phyloP scores from a whole-genome alignment of 2,888 invertebrate genomes.

The Orchesella flavescens region DNA sequence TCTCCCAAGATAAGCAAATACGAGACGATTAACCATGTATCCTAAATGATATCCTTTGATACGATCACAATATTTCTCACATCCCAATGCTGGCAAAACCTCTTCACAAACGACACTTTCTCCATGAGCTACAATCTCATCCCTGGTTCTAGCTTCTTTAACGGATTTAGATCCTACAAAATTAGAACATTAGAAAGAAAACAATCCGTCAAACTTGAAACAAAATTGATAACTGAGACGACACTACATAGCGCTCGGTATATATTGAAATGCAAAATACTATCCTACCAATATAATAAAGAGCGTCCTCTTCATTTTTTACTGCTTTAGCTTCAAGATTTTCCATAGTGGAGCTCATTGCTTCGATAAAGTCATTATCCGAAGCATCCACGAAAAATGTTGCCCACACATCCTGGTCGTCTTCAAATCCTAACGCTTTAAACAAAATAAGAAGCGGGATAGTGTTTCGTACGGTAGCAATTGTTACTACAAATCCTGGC shows the following conservation, averaged over 20 bases:
- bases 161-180: conserved; percentile 6
- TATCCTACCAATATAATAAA: conserved; percentile 74
- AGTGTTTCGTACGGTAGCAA: conserved; percentile 32
- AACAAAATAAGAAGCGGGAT: conserved; percentile 56
- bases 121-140: conserved; percentile 72
- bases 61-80: conserved; percentile 72
- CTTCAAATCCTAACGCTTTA: conserved; percentile 79
- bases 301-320: conserved; percentile 47
- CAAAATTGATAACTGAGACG: neutral
- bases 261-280: neutral
- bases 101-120: conserved; percentile 79
- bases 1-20: conserved; percentile 95
- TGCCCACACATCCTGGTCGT: conserved; percentile 79
- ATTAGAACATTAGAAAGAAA: too few species aligned
- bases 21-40: conserved; percentile 98
- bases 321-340: conserved; percentile 80
- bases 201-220: neutral
- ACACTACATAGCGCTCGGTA: neutral
- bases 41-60: conserved; percentile 98
- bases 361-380: conserved; percentile 47
- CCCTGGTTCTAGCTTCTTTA: conserved; percentile 4
- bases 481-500: conserved; percentile 77
- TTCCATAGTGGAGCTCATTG: conserved; percentile 72
- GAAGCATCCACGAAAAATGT: conserved; percentile 77
- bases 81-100: conserved; percentile 79